Evolutionary conservation across 2,797 vertebrate genomes (phyloP), one percentile per base, ranked within the genome.

Genomic region (Podargus strigoides): DNA sequence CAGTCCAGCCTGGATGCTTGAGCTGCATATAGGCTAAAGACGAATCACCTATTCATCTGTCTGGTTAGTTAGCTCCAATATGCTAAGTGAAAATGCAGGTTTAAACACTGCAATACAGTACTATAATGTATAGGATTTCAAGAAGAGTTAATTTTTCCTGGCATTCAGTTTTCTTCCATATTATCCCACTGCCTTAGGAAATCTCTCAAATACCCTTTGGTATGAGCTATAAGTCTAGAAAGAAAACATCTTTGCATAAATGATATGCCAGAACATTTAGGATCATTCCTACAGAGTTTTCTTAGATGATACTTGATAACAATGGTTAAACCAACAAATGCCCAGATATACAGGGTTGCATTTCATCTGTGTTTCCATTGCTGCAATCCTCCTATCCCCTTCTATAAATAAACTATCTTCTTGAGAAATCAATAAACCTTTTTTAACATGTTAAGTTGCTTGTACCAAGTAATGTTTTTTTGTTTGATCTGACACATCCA

Each of bases 61-160:
- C 68, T 85, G 81, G 42, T 41, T 58, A 90, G 63, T 68, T 85
- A 92, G 74, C 55, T 95, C 81, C 93, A 94, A 75, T 1, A 4
- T 47, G 24, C 63, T 95, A 95, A 97, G 70, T 76, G 64, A 78
- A 97, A 95, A 79, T 13, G 13, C 86, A 95, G 91, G 47, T 88
- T 88, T 80, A 73, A 90, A 24, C 58, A 12, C 16, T 69, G n/a
- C 53, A 87, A 81, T 50, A 11, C 22, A 91, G 69, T 30, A 53
- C n/a, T 37, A 3, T 3, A 26, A 81, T 16, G 18, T 24, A 56
- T 42, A 83, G 41, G 49, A 93, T 93, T 96, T 85, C 93, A 79
- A 75, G 68, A 87, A 52, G 41, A 93, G 74, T 67, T 85, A 56
- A 27, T 55, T 79, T 95, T 79, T 94, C 84, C 92, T 93, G 72